Base-by-base conservation (phyloP, 2,888 invertebrate genomes). In the Hypolimnas misippus region DNA sequence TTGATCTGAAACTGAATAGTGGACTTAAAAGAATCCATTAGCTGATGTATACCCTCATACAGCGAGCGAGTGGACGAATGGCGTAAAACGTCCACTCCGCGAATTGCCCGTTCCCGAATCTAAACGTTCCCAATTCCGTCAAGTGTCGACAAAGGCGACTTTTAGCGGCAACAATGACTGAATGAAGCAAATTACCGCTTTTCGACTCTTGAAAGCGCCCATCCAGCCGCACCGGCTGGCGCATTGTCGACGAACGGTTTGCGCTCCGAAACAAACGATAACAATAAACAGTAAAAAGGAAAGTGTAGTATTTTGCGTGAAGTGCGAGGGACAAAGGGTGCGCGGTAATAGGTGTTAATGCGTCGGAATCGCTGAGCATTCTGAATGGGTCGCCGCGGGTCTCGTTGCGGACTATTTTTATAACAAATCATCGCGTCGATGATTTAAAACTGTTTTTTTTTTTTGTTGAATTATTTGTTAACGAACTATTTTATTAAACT, bases 221-320 rank as follows among this genome's bases (percentile, higher is more conserved):
- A 85, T 76, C 84, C 84, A 78, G 80, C 80, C 89, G 91, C 84
- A 86, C 84, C 82, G 83, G 65, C 79, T 76, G 78, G 77, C 83
- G 73, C 83, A 83, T 89, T 89, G 88, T 89, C 77, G 81, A 65
- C 73, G 81, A 74, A 84, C 86, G 86, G 92, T 89, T 90, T 90
- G 91, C 90, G 82, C 79, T 77, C 79, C 85, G 90, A 89, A 91
- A 91, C 89, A 90, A 90, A 86, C 86, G 88, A 82, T 85, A 83
- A 90, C 91, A 91, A 89, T 91, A 91, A 91, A 91, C 89, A 90
- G 81, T 88, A 84, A 87, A 89, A 89, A 87, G 86, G 84, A 90
- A 88, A 89, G 89, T 87, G 87, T 89, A 87, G 84, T 85, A 87
- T 90, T 89, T 88, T 87, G 86, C 81, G 86, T 83, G 83, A 81